Percentiles rank a stretch among this genome's conserved stretches.
Evolutionary conservation across 2,797 vertebrate species (phyloP).

Genomic region (Pagetopsis macropterus): DNA sequence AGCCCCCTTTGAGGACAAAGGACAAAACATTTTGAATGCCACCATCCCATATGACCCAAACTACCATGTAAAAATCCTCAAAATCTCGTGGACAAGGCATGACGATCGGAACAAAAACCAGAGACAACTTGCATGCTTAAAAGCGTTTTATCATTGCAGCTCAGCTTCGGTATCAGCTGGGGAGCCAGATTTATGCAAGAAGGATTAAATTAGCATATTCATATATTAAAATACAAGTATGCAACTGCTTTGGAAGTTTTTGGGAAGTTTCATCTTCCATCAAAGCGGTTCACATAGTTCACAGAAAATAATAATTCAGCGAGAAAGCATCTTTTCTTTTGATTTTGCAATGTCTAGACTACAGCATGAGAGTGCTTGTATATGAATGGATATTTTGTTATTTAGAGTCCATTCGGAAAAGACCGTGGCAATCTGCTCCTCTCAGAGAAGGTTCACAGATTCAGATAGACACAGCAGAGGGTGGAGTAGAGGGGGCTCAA

Average conservation of each 20-base stretch:
- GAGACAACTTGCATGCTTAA: slow-evolving; percentile 49
- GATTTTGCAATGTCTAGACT: slow-evolving; percentile 11
- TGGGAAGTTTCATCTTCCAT: slow-evolving; percentile 21
- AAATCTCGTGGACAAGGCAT: slow-evolving; percentile 72
- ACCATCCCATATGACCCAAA: slow-evolving; percentile 59
- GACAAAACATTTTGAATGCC: slow-evolving; percentile 70
- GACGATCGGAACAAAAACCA: slow-evolving; percentile 58
- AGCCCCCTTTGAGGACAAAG: slow-evolving; percentile 73
- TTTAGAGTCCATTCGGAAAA: slow-evolving; percentile 42
- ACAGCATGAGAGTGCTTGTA: neutral
- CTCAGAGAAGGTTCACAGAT: slow-evolving; percentile 32
- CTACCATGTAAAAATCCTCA: slow-evolving; percentile 54
- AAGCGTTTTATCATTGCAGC: slow-evolving; percentile 41
- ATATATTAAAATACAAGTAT: slow-evolving; percentile 47
- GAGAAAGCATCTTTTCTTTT: slow-evolving; percentile 19
- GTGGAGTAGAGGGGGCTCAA: slow-evolving; percentile 47
- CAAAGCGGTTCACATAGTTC: neutral
- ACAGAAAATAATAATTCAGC: neutral
- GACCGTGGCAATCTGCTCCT: slow-evolving; percentile 29
- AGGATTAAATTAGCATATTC: slow-evolving; percentile 55
- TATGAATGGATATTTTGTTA: slow-evolving; percentile 19
- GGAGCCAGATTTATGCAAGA: slow-evolving; percentile 35
- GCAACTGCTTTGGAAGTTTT: slow-evolving; percentile 29
- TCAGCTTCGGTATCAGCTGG: slow-evolving; percentile 44
- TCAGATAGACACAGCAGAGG: slow-evolving; percentile 36